These are phyloP conservation scores for Elgaria multicarinata DNA, from an alignment of 2,113 vertebrate species.

Conservation along the genomic window DNA sequence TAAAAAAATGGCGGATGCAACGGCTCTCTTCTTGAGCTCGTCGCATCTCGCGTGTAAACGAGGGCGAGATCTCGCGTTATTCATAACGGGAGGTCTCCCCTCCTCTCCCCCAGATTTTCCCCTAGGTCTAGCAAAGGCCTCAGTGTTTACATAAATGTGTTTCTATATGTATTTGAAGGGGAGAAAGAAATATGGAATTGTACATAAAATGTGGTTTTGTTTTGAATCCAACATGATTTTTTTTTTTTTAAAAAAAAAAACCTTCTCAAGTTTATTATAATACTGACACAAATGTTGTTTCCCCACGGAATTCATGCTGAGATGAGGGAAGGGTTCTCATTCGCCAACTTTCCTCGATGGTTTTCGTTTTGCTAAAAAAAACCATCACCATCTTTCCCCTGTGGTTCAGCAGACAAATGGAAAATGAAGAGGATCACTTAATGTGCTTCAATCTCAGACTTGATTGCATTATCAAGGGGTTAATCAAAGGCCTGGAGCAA, in stretches of 20 bases:
- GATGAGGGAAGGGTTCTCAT: not conserved
- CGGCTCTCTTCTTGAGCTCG: no score
- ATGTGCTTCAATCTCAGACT: not conserved
- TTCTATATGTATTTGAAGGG: not conserved
- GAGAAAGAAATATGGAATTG: not conserved
- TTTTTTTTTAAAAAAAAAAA: not conserved
- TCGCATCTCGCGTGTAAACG: no score
- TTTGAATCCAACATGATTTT: not conserved
- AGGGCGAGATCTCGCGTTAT: no score
- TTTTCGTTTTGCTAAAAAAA: not conserved
- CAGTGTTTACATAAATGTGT: not conserved
- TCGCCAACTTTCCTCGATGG: not conserved
- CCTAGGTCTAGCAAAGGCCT: no score
- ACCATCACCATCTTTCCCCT: not conserved
- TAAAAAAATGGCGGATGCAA: no score
- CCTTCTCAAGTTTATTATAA: not conserved
- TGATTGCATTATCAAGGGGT: constrained; percentile 26
- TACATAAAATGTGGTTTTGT: not conserved
- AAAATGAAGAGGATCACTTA: constrained; percentile 9
- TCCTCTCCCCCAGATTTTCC: no score
- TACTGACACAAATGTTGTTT: not conserved
- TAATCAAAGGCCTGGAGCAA: constrained; percentile 28
- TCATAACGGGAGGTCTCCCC: no score
- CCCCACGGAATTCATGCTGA: not conserved
- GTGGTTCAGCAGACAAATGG: not conserved